Evolutionary conservation across 2,113 vertebrate genomes (phyloP).

Genomic region (Carassius auratus): DNA sequence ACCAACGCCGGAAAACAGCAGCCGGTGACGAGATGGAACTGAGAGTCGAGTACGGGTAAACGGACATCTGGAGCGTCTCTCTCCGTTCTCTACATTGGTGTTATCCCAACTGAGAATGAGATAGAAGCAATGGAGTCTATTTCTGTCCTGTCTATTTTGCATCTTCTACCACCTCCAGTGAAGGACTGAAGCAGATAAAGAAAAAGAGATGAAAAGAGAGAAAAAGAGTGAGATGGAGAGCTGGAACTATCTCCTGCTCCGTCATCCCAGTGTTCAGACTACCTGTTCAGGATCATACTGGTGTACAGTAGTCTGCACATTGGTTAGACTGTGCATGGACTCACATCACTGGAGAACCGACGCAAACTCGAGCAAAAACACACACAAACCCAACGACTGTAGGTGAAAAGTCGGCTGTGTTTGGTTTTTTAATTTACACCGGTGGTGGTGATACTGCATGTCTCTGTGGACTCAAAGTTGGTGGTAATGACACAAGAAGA

Average conservation of each 20-base stretch:
- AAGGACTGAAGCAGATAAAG: slow-evolving; percentile 46
- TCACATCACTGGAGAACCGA: slow-evolving; percentile 66
- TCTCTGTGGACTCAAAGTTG: slow-evolving; percentile 12
- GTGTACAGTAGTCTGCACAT: slow-evolving; percentile 99
- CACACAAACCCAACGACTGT: neutral
- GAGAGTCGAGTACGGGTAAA: slow-evolving; percentile 14
- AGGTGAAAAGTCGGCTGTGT: slow-evolving; percentile 19
- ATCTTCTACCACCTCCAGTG: slow-evolving; percentile 55
- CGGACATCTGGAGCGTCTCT: slow-evolving; percentile 19
- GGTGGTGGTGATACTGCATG: slow-evolving; percentile 12
- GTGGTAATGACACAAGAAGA: neutral
- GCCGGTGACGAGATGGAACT: neutral
- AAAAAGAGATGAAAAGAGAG: slow-evolving; percentile 41
- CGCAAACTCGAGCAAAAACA: neutral
- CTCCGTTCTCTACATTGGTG: slow-evolving; percentile 28
- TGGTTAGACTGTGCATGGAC: slow-evolving; percentile 99
- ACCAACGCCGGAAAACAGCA: slow-evolving; percentile 46
- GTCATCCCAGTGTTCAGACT: slow-evolving; percentile 99
- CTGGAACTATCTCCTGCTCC: slow-evolving; percentile 89
- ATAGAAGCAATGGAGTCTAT: slow-evolving; percentile 49
- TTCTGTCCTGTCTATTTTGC: slow-evolving; percentile 57
- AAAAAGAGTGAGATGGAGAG: slow-evolving; percentile 67
- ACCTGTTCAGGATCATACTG: slow-evolving; percentile 99
- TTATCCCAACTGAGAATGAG: slow-evolving; percentile 17
- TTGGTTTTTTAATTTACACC: slow-evolving; percentile 31